Evolutionary conservation across 2,797 vertebrate species (phyloP).

Genomic region (Eutrigla gurnardus): DNA sequence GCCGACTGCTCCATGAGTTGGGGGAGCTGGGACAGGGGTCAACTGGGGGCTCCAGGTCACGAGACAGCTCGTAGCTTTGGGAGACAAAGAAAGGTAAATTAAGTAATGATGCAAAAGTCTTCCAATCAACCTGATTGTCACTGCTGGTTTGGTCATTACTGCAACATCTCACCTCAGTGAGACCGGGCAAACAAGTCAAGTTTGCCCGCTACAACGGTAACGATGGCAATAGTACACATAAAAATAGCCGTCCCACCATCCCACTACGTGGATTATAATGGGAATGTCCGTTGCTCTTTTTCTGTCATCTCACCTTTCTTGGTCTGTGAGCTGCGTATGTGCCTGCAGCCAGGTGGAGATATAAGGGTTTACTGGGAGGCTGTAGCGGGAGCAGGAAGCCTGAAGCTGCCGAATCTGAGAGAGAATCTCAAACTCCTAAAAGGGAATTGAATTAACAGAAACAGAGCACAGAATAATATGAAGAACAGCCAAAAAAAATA

Average conservation of each 20-base stretch:
- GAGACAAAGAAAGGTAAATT: not conserved
- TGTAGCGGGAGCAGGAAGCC: constrained; percentile 84
- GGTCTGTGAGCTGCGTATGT: constrained; percentile 85
- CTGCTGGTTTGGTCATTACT: not conserved
- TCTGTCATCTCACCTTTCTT: constrained; percentile 85
- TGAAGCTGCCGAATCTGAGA: constrained; percentile 89
- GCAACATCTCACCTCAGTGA: not conserved
- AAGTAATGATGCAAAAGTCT: not conserved
- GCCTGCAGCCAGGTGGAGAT: constrained; percentile 83
- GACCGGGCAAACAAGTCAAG: too few species aligned
- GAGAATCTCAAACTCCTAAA: constrained; percentile 91
- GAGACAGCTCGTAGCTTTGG: constrained; percentile 88
- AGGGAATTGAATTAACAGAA: not conserved
- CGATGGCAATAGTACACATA: not conserved
- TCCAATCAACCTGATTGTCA: not conserved
- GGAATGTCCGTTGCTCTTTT: not conserved
- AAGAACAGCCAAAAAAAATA: not conserved
- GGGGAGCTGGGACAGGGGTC: constrained; percentile 90
- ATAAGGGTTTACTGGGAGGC: constrained; percentile 68
- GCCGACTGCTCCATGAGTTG: constrained; percentile 79
- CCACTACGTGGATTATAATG: not conserved
- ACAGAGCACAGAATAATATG: not conserved
- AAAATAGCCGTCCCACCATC: not conserved
- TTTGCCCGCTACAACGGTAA: not conserved
- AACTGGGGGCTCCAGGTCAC: constrained; percentile 88